phyloP scores from a whole-genome alignment of 2,113 vertebrate genomes.

The Mirza zaza region DNA sequence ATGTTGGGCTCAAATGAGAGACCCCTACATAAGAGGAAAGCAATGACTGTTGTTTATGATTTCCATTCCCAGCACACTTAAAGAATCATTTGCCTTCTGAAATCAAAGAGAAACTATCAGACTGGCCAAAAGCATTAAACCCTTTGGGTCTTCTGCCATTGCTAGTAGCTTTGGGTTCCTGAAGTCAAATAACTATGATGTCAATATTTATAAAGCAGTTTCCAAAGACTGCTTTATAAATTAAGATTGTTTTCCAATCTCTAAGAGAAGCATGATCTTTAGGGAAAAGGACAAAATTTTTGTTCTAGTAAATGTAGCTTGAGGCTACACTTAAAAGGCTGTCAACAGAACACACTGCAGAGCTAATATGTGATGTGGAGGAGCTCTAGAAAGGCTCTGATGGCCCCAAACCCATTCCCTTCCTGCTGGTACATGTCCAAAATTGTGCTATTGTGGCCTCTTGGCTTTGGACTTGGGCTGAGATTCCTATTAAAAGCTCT shows the following conservation, averaged over 20 bases:
- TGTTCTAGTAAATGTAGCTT: neutral
- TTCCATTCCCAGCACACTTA: neutral
- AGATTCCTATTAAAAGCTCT: neutral
- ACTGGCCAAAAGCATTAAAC: neutral
- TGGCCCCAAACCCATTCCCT: neutral
- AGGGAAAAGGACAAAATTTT: neutral
- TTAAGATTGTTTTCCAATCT: neutral
- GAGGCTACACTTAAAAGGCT: neutral
- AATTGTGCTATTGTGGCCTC: neutral
- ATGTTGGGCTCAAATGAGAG: neutral
- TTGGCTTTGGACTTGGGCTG: neutral
- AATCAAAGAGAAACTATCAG: neutral
- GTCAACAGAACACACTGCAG: neutral
- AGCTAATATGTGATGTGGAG: neutral
- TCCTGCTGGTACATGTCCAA: neutral
- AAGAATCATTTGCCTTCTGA: neutral
- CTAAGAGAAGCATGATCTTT: neutral
- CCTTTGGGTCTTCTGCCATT: neutral
- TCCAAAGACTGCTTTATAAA: neutral
- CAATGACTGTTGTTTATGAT: neutral
- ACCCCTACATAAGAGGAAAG: neutral
- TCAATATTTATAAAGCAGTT: conserved; percentile 39
- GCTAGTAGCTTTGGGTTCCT: conserved; percentile 40
- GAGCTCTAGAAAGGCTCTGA: neutral
- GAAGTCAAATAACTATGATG: conserved; percentile 42